Conservation (phyloP, 1,140 invertebrate species). For the Sarcophaga bullata region DNA sequence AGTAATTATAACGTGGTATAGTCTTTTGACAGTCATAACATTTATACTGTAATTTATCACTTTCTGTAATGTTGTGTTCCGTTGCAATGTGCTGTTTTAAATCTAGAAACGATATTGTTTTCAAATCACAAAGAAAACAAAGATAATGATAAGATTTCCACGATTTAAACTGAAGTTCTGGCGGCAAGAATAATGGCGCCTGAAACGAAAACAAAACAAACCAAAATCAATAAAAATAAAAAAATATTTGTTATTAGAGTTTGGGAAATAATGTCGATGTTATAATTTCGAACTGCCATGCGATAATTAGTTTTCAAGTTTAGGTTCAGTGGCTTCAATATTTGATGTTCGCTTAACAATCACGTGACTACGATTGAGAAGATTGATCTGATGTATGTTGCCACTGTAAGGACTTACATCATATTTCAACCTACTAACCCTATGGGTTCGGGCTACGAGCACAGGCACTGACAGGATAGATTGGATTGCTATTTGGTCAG, state of each 20-base stretch:
- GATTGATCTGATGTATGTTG: not conserved
- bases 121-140: conserved; percentile 21
- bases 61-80: not conserved
- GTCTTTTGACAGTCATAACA: conserved; percentile 43
- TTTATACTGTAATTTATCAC: conserved; percentile 33
- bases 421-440: too few relatives aligned
- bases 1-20: conserved; percentile 30
- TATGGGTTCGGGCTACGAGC: too few relatives aligned
- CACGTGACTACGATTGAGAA: not conserved
- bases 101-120: not conserved
- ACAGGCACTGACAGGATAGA: too few relatives aligned
- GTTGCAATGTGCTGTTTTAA: conserved; percentile 5
- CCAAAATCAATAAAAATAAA: too few relatives aligned
- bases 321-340: not conserved
- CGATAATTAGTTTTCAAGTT: not conserved
- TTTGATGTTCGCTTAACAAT: too few relatives aligned
- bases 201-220: not conserved
- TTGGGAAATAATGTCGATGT: not conserved
- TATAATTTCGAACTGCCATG: conserved; percentile 19
- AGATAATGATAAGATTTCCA: conserved; percentile 36
- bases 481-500: too few relatives aligned
- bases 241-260: too few relatives aligned
- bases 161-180: not conserved
- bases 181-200: not conserved
- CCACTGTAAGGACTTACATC: not conserved